Percentiles rank a stretch among this genome's conserved stretches.
Evolutionary conservation across 2,113 vertebrate genomes (phyloP).

Genomic region (Vombatus ursinus): DNA sequence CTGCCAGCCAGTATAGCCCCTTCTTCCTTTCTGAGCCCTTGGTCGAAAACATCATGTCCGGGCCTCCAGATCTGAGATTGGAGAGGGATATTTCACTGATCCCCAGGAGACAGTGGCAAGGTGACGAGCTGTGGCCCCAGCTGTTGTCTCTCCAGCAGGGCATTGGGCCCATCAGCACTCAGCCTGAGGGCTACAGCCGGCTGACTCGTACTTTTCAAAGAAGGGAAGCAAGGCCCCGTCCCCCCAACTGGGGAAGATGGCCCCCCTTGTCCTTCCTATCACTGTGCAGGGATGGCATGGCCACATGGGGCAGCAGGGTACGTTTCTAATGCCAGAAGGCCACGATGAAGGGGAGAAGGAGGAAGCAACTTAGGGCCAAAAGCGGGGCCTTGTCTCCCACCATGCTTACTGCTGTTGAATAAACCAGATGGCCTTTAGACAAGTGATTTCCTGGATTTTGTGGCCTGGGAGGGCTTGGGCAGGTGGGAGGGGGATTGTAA

Average conservation of each 20-base stretch:
- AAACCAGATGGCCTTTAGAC: not conserved
- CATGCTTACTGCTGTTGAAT: not conserved
- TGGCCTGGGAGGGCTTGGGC: not conserved
- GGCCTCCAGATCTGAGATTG: not conserved
- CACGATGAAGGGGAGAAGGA: not conserved
- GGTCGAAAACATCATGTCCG: not conserved
- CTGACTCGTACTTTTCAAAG: not conserved
- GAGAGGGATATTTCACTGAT: rapidly evolving
- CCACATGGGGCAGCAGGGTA: not conserved
- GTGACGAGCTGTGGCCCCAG: not conserved
- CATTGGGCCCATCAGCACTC: not conserved
- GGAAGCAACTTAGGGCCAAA: not conserved
- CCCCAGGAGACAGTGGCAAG: not conserved
- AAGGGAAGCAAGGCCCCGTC: not conserved
- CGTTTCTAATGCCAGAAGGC: not conserved
- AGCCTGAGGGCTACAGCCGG: not conserved
- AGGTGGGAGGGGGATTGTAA: not conserved
- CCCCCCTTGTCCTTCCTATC: not conserved
- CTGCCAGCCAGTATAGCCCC: not conserved
- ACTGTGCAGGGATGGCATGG: not conserved
- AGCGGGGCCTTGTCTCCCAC: not conserved
- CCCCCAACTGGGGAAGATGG: not conserved
- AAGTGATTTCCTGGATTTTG: not conserved
- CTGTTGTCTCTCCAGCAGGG: not conserved
- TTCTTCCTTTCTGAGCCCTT: not conserved